These are phyloP conservation scores for Erebia epiphron DNA, from an alignment of 2,888 invertebrate species.

Conservation along the genomic window DNA sequence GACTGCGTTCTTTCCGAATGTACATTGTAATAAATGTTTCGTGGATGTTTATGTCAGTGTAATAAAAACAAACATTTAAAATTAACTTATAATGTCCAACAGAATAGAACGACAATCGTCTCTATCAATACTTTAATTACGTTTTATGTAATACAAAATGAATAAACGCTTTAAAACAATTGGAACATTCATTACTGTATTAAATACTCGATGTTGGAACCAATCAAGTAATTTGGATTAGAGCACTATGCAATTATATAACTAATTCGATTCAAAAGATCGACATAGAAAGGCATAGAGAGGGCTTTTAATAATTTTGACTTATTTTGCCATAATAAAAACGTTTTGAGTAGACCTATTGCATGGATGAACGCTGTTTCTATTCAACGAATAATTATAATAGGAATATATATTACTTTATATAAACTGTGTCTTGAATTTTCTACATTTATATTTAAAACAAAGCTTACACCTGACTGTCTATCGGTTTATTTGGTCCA, in stretches of 20 bases:
- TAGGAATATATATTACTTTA: too few species aligned
- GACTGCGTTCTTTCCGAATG: neutral
- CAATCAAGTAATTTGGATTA: slow-evolving; percentile 6
- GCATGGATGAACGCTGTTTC: neutral
- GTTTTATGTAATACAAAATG: slow-evolving; percentile 15
- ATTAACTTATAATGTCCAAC: slow-evolving; percentile 1
- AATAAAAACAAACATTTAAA: slow-evolving; percentile 2
- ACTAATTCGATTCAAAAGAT: slow-evolving; percentile 20
- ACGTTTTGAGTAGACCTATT: neutral
- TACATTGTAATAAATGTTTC: neutral
- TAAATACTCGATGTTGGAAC: neutral
- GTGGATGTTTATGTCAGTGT: neutral
- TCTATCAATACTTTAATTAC: slow-evolving; percentile 19
- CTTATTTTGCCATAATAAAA: neutral
- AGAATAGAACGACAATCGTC: neutral
- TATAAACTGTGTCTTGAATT: too few species aligned
- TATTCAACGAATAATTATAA: neutral
- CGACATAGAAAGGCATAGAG: slow-evolving; percentile 13
- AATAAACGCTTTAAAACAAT: slow-evolving; percentile 16
- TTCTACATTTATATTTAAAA: too few species aligned
- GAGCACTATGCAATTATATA: slow-evolving; percentile 15
- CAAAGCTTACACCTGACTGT: too few species aligned
- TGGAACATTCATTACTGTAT: slow-evolving; percentile 1
- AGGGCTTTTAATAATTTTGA: neutral
- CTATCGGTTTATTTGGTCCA: too few species aligned